Evolutionary conservation across 2,888 invertebrate genomes (phyloP).

Genomic region (Sipha maydis): DNA sequence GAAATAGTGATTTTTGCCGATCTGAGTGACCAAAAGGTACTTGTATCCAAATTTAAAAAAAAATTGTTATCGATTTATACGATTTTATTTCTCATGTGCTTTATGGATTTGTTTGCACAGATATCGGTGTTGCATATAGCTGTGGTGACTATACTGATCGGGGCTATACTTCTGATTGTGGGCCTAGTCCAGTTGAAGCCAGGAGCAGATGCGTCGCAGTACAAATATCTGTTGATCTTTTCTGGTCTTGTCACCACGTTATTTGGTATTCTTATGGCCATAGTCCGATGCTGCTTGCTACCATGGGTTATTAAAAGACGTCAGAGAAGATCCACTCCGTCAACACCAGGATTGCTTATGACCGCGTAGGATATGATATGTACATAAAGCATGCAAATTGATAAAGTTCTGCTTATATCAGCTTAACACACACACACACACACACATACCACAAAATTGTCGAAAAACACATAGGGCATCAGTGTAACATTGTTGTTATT

Average conservation of each 20-base stretch:
- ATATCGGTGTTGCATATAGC: conserved; percentile 79
- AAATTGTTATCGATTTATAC: background rate
- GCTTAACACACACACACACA: background rate
- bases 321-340: conserved; percentile 52
- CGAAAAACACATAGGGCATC: background rate
- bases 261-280: conserved; percentile 74
- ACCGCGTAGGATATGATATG: conserved; percentile 1
- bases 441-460: background rate
- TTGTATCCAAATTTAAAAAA: background rate
- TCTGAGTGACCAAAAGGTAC: conserved; percentile 33
- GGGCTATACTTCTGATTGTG: conserved; percentile 79
- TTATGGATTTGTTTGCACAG: conserved; percentile 68
- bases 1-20: conserved; percentile 38
- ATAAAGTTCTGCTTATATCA: conserved; percentile 21
- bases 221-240: conserved; percentile 76
- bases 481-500: background rate
- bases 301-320: conserved; percentile 64
- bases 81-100: background rate
- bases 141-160: conserved; percentile 78
- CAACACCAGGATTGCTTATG: conserved; percentile 52
- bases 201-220: conserved; percentile 80
- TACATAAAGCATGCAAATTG: background rate
- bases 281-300: conserved; percentile 76
- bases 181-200: conserved; percentile 81
- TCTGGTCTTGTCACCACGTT: conserved; percentile 75